Evolutionary conservation across 1,140 invertebrate species (phyloP).

Genomic region (Hyles vespertilio): DNA sequence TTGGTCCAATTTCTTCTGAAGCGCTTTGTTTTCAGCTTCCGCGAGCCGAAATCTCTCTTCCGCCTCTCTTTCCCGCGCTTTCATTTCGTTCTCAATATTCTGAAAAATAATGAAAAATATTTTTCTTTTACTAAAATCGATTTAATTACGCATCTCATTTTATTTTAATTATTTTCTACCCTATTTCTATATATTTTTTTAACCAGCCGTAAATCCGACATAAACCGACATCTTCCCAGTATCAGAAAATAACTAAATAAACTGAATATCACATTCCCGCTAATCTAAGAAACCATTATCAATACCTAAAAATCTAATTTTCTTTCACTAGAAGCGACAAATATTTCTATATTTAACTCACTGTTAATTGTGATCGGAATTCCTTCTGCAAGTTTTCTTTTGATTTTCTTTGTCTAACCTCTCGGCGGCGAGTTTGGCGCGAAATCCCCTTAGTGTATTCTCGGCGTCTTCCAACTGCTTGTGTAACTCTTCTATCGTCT

Average conservation of each 20-base stretch:
- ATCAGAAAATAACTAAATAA: too few relatives aligned
- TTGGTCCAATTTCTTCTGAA: constrained; percentile 64
- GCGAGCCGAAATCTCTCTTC: constrained; percentile 45
- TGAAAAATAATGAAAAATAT: constrained; percentile 23
- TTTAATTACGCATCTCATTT: too few relatives aligned
- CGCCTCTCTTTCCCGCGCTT: constrained; percentile 41
- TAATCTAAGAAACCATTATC: background rate
- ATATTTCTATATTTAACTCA: constrained; percentile 26
- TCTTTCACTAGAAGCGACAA: background rate
- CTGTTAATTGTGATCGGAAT: constrained; percentile 49
- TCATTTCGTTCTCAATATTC: constrained; percentile 59
- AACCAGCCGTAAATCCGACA: too few relatives aligned
- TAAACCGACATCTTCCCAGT: too few relatives aligned
- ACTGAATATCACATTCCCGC: background rate
- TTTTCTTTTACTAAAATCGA: too few relatives aligned
- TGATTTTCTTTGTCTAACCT: constrained; percentile 63
- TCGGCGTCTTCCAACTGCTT: constrained; percentile 71
- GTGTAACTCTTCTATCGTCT: constrained; percentile 56
- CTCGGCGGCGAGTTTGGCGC: constrained; percentile 66
- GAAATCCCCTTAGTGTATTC: constrained; percentile 54
- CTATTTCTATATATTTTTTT: too few relatives aligned
- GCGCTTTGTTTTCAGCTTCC: constrained; percentile 40
- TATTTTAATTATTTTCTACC: too few relatives aligned
- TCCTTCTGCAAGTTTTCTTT: constrained; percentile 52
- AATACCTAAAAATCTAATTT: background rate